These are phyloP conservation scores for Phocoena phocoena DNA, from an alignment of 2,113 vertebrate species.

Conservation along the genomic window DNA sequence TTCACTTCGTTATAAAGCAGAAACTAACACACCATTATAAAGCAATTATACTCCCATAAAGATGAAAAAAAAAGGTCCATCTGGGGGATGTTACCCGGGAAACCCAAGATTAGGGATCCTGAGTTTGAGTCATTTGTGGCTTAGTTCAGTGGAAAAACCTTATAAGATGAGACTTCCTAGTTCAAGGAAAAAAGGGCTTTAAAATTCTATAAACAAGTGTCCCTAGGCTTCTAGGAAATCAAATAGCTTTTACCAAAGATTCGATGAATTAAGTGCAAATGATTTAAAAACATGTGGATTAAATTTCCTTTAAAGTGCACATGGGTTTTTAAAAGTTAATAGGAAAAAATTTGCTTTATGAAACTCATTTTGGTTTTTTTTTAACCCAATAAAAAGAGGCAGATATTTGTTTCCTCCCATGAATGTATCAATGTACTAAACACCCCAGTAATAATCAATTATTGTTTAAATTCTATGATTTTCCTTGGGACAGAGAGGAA, in stretches of 20 bases:
- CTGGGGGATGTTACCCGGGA: not conserved
- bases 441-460: constrained; percentile 34
- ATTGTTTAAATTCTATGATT: constrained; percentile 39
- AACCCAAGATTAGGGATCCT: not conserved
- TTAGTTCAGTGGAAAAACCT: not conserved
- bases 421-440: constrained; percentile 20
- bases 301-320: constrained; percentile 71
- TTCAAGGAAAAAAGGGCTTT: constrained; percentile 55
- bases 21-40: no score
- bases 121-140: not conserved
- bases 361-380: constrained; percentile 61
- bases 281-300: constrained; percentile 71
- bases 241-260: constrained; percentile 69
- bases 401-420: constrained; percentile 28
- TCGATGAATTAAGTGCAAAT: constrained; percentile 72
- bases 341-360: constrained; percentile 64
- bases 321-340: constrained; percentile 65
- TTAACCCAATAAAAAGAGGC: constrained; percentile 36
- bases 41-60: no score
- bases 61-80: no score
- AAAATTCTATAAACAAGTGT: constrained; percentile 62
- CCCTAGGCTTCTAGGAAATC: constrained; percentile 64
- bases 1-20: no score
- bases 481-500: not conserved
- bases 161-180: constrained; percentile 27